A percentile compares a stretch with the other conserved stretches of the same genome.
Conservation (phyloP, 2,888 invertebrate species). For the Harpalus rubripes region DNA sequence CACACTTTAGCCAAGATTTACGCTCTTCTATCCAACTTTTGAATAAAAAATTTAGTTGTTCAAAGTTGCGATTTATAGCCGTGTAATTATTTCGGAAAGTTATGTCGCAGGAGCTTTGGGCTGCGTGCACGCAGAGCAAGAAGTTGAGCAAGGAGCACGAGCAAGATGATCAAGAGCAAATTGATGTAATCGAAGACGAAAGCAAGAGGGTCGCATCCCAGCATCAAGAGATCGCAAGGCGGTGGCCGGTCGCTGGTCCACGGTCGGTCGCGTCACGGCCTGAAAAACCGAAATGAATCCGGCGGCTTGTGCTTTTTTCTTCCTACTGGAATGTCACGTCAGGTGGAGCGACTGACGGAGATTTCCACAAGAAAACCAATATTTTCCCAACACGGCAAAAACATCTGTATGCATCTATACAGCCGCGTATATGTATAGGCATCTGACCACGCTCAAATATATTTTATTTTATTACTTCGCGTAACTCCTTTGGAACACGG, state of each 20-base stretch:
- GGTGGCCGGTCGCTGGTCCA: background rate
- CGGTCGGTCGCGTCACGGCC: conserved; percentile 27
- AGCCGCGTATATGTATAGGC: conserved; percentile 7
- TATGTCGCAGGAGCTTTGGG: conserved; percentile 49
- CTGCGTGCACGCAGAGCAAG: conserved; percentile 45
- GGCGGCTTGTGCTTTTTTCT: conserved; percentile 51
- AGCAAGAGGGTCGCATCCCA: background rate
- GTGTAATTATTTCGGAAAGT: conserved; percentile 65
- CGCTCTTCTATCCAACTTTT: conserved; percentile 65
- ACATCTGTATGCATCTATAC: conserved; percentile 50
- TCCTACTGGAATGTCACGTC: conserved; percentile 50
- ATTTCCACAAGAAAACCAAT: conserved; percentile 59
- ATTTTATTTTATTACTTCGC: no score
- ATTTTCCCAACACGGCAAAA: conserved; percentile 42
- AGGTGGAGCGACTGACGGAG: conserved; percentile 54
- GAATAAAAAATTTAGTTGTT: conserved; percentile 65
- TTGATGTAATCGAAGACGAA: conserved; percentile 56
- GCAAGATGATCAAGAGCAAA: conserved; percentile 59
- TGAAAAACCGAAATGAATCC: conserved; percentile 61
- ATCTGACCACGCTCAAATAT: background rate
- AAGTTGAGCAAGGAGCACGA: conserved; percentile 15
- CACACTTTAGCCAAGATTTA: conserved; percentile 64
- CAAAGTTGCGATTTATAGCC: conserved; percentile 64
- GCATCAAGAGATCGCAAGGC: background rate
- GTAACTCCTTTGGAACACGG: no score